Base-by-base conservation (phyloP, 2,797 vertebrate genomes). In the Streptopelia turtur region DNA sequence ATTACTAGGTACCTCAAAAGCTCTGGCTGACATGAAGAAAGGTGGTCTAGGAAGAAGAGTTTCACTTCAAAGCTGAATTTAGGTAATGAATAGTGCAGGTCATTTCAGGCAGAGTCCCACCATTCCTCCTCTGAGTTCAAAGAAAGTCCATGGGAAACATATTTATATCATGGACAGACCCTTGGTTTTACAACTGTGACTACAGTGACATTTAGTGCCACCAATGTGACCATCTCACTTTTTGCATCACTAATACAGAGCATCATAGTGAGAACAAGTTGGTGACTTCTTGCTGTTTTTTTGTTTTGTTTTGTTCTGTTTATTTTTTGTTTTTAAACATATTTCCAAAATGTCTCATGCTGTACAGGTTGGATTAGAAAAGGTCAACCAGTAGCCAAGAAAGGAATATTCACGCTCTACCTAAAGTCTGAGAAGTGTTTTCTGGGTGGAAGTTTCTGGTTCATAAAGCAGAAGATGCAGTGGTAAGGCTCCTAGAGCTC, bases 391-490 rank as follows among this genome's bases (percentile, higher is more conserved):
- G 59, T 33, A 56, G 59, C 55, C 76, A 86, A 45, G 43, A 66
- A 93, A 88, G 68, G 63, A 79, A 72, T 37, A 89, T 28, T 79
- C 20, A 47, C 52, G 66, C 15, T 63, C 3, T 9, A 63, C 45
- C 43, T 90, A 27, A 81, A 72, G 47, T 45, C 61, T 65, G 16
- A 83, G 61, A 71, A 91, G 68, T 77, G 76, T 78, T 90, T 94
- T 86, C 83, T 49, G 49, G 74, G 52, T 30, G 89, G 71, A 81
- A 91, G 45, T 85, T 95, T 96, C 94, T 94, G 83, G 86, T 80
- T 85, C 94, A 93, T 94, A 92, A 90, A 94, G 87, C 88, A 92
- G 88, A 87, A 91, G 60, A 82, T 60, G 70, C 56, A 74, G 55
- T 60, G 53, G 37, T 35, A 65, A 83, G 71, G 24, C 41, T 94